A percentile compares a stretch with the other conserved stretches of the same genome.
Evolutionary conservation across 2,888 invertebrate genomes (phyloP).

Genomic region (Cheilosia pagana): DNA sequence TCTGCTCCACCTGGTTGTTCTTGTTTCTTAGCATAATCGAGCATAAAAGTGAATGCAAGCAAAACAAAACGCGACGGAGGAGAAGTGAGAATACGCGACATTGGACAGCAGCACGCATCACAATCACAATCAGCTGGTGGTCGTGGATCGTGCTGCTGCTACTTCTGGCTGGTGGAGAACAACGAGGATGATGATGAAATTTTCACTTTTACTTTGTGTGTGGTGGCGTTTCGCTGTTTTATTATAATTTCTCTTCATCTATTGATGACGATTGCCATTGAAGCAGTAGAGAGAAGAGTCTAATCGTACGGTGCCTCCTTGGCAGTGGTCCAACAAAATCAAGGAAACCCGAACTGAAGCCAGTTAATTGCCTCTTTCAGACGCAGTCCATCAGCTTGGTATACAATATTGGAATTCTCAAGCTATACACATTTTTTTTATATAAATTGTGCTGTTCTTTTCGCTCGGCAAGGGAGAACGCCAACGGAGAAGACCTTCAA

Average conservation of each 20-base stretch:
- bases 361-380: slow-evolving; percentile 51
- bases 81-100: slow-evolving; percentile 21
- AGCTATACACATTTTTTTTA: not conserved
- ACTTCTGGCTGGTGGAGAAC: slow-evolving; percentile 30
- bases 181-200: slow-evolving; percentile 44
- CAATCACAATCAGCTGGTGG: slow-evolving; percentile 62
- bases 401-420: not conserved
- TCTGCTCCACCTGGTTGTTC: not conserved
- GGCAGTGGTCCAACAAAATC: slow-evolving; percentile 52
- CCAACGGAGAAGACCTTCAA: slow-evolving; percentile 57
- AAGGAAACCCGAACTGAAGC: slow-evolving; percentile 46
- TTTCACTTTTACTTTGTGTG: slow-evolving; percentile 70
- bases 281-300: not conserved
- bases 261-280: slow-evolving; percentile 6
- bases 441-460: not conserved
- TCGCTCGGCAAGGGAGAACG: slow-evolving; percentile 5
- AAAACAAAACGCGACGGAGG: slow-evolving; percentile 24
- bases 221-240: slow-evolving; percentile 19
- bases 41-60: slow-evolving; percentile 66
- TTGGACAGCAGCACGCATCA: slow-evolving; percentile 29
- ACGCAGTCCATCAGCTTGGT: slow-evolving; percentile 1
- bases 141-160: slow-evolving; percentile 18
- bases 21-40: slow-evolving; percentile 1
- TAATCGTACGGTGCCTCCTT: slow-evolving; percentile 16
- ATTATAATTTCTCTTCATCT: slow-evolving; percentile 32